Conservation (phyloP, 2,113 vertebrate genomes). For the Orcinus orca region DNA sequence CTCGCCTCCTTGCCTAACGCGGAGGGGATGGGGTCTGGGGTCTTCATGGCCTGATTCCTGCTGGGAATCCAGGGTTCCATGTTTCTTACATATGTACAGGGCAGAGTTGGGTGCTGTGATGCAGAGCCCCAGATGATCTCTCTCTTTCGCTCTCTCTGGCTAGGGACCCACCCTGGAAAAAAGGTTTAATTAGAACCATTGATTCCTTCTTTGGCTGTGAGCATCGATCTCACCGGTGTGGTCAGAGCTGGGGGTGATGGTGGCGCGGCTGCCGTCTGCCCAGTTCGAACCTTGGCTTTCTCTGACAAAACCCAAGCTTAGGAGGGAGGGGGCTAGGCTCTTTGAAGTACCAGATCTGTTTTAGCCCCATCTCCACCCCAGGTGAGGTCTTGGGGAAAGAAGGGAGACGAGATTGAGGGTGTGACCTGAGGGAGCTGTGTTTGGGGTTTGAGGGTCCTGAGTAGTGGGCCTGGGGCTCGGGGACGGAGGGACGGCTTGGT, state of each 20-base stretch:
- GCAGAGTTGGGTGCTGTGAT: background rate
- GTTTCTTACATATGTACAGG: background rate
- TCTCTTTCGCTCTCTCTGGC: background rate
- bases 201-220: slow-evolving; percentile 63
- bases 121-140: background rate
- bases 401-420: background rate
- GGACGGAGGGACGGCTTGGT: background rate
- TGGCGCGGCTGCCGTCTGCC: slow-evolving; percentile 5
- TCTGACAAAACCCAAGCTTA: background rate
- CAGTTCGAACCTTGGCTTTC: slow-evolving; percentile 18
- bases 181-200: slow-evolving; percentile 74
- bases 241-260: slow-evolving; percentile 21
- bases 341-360: background rate
- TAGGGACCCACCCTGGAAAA: slow-evolving; percentile 55
- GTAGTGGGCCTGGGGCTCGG: background rate
- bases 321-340: background rate
- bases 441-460: background rate
- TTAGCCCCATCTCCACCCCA: background rate
- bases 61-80: background rate
- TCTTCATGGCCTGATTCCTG: background rate
- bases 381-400: background rate
- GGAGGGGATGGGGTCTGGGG: background rate
- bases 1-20: background rate
- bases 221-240: slow-evolving; percentile 52
- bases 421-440: background rate